Conservation (phyloP, 2,797 vertebrate species). For the Arvicola amphibius region DNA sequence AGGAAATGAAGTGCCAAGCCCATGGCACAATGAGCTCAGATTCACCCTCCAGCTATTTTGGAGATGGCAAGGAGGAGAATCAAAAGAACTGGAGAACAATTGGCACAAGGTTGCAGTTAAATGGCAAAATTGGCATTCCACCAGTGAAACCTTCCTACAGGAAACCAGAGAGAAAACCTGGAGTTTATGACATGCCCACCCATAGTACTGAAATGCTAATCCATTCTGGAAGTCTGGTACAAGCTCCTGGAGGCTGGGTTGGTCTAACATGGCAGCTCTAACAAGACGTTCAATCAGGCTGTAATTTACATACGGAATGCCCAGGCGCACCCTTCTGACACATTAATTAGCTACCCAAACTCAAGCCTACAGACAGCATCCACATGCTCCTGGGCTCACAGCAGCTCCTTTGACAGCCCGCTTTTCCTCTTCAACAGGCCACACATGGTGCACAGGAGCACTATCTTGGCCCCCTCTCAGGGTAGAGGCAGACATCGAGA, state of each 20-base stretch:
- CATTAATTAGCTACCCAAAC: background rate
- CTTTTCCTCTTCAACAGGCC: background rate
- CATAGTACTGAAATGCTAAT: background rate
- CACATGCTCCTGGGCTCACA: background rate
- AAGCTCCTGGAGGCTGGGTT: background rate
- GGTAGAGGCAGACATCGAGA: background rate
- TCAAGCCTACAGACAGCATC: background rate
- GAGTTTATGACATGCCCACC: background rate
- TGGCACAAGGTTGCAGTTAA: background rate
- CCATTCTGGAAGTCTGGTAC: background rate
- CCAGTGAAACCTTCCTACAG: background rate
- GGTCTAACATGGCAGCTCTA: background rate
- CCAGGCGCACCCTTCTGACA: background rate
- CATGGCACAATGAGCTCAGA: background rate
- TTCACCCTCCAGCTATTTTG: background rate
- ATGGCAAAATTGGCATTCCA: background rate
- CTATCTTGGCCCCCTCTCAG: background rate
- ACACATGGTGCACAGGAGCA: background rate
- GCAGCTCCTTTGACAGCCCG: rapidly evolving
- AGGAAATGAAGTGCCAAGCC: background rate
- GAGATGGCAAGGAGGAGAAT: background rate
- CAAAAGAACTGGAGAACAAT: background rate
- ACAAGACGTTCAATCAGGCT: background rate
- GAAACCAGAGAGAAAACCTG: background rate
- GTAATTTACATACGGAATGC: background rate